Evolutionary conservation across 1,140 invertebrate species (phyloP), one percentile per base, ranked within the genome.

Genomic region (Penaeus indicus): DNA sequence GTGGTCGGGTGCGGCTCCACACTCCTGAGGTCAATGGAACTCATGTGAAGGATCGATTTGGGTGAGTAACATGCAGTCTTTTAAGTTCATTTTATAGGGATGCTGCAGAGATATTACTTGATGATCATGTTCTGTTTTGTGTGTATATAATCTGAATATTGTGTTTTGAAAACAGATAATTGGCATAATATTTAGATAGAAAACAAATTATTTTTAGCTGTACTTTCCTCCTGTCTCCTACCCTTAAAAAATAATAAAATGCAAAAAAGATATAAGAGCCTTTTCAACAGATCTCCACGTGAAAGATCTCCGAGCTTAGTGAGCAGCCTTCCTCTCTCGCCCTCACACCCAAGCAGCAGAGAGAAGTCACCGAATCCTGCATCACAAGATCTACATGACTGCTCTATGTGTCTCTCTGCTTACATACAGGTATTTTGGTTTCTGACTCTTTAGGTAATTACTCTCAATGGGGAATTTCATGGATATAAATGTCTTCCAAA

Each of bases 301-400:
- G 88, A 89, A 61, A 89, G 88, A 60, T 89, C 88, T 25, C 88
- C 88, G n/a, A 82, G 85, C n/a, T 79, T 87, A 47, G 79, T 85
- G 25, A 77, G 54, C 47, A 88, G 79, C 54, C 54, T 88, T n/a
- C 79, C 82, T 27, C 63, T 89, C 19, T 85, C 82, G n/a, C 84
- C 88, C 1, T 89, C 88, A 42, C 83, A 85, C 18, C 88, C 88
- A 32, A 69, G 83, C 77, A 89, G 88, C 77, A 67, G 88, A 79
- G 88, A 89, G 83, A 89, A 89, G 77, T 89, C 88, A 25, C 88
- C 88, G 16, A 89, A 89, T 62, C 88, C 88, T 54, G 77, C 88
- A 21, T 85, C 88, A 18, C 88, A 89, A 38, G 83, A 89, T 62
- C 77, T 85, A 8, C 88, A 89, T 38, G 88, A 89, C 47, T 89